Conservation (phyloP, 2,113 vertebrate species). For the Ascaphus truei region DNA sequence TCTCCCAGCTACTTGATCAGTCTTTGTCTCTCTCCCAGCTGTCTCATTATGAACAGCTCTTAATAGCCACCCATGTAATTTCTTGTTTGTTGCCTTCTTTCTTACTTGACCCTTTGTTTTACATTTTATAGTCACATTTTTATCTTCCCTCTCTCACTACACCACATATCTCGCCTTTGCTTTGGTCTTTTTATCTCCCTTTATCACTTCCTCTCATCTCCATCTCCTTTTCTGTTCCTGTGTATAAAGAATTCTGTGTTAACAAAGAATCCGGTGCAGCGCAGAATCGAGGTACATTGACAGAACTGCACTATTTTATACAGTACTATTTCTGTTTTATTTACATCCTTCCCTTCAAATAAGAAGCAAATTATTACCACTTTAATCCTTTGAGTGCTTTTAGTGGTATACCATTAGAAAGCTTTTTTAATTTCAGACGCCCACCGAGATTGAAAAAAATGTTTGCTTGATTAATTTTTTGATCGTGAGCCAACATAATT, state of each 20-base stretch:
- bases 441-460: slow-evolving; percentile 17
- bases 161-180: no score
- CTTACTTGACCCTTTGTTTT: background rate
- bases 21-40: background rate
- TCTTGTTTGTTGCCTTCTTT: no score
- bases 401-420: slow-evolving; percentile 36
- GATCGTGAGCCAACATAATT: slow-evolving; percentile 21
- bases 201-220: background rate
- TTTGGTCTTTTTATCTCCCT: background rate
- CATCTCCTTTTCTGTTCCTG: background rate
- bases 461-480: slow-evolving; percentile 17
- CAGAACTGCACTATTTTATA: background rate
- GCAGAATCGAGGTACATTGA: background rate
- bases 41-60: background rate
- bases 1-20: background rate
- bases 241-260: background rate
- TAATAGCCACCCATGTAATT: no score
- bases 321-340: slow-evolving; percentile 14
- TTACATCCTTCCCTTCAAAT: slow-evolving; percentile 18
- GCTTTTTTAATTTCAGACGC: slow-evolving; percentile 31
- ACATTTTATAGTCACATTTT: no score
- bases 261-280: background rate
- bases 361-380: slow-evolving; percentile 23
- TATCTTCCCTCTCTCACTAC: no score
- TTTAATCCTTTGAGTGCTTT: slow-evolving; percentile 35